These are phyloP conservation scores for Lagorchestes hirsutus DNA, from an alignment of 2,797 vertebrate genomes.

Conservation along the genomic window DNA sequence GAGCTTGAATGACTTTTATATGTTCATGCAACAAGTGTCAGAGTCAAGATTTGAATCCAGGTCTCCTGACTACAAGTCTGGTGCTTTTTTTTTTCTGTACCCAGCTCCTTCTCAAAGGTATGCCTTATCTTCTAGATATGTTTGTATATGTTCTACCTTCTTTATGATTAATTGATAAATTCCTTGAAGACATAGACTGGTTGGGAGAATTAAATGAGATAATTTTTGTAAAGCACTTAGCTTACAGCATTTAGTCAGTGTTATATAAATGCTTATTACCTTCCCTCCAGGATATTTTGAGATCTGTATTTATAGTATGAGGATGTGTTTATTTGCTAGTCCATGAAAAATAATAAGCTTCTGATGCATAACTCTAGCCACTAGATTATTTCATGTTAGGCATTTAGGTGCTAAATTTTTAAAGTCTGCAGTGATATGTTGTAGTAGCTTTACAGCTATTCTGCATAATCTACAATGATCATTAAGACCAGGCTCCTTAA, in stretches of 20 bases:
- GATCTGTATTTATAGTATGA: neutral
- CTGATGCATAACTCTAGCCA: neutral
- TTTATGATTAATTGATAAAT: neutral
- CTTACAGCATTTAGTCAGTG: neutral
- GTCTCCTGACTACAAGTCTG: neutral
- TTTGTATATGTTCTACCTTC: neutral
- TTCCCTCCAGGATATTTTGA: neutral
- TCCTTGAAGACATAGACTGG: neutral
- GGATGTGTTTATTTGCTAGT: neutral
- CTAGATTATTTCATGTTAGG: neutral
- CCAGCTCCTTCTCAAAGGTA: neutral
- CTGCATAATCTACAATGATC: neutral
- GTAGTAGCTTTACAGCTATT: neutral
- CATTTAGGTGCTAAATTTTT: neutral
- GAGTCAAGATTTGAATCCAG: neutral
- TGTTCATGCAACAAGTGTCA: neutral
- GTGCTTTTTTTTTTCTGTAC: neutral
- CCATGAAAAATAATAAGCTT: neutral
- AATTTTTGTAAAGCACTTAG: neutral
- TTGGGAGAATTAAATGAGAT: neutral
- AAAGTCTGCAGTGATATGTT: neutral
- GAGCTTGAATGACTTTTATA: neutral
- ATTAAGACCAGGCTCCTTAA: neutral
- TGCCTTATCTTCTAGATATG: neutral
- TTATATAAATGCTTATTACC: neutral